Base-by-base conservation (phyloP, 1,140 invertebrate species). In the Brachystomella parvula region DNA sequence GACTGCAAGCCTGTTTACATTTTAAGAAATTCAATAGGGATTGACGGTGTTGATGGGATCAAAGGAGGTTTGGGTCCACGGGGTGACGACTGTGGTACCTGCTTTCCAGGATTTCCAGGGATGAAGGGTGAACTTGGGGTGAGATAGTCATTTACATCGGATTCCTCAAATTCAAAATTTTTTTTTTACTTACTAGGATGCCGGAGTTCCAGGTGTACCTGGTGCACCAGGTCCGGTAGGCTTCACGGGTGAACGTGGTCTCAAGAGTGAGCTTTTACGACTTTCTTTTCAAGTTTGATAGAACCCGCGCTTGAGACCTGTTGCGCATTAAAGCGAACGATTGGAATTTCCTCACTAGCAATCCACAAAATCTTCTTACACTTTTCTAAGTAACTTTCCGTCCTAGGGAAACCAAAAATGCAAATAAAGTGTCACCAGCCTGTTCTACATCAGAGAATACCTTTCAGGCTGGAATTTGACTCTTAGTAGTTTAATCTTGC, bases 71-170 rank as follows among this genome's bases (percentile, higher is more conserved):
- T 49, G 24, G 67, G 67, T 28, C 61, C 56, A 29, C 24, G 49
- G 2, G 69, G 69, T n/a, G 70, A 71, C 19, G 28, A 66, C 30
- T 71, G 70, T 58, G 57, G 44, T 6, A 32, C 26, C 6, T 71
- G 70, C 64, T 71, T 71, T 53, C 66, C 68, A 28, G 70, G 70
- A 0, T 67, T 67, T 47, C 70, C 70, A 28, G 70, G 70, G 3
- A 35, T 71, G 19, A 63, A 61, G 30, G 70, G 70, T 19, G 66
- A 68, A 44, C 30, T 2, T 2, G 66, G 66, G 17, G 30, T 35
- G 30, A 29, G 24, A 17, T 17, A 12, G 9, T 56, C 24, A 17
- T 56, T 17, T 26, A 17, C 24, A 26, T 17, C 24, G 15, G 15
- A 56, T 17, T 12, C 9, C 15, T 56, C 6, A 26, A 56, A 9